Evolutionary conservation across 2,113 vertebrate genomes (phyloP).

Genomic region (Rafetus swinhoei): DNA sequence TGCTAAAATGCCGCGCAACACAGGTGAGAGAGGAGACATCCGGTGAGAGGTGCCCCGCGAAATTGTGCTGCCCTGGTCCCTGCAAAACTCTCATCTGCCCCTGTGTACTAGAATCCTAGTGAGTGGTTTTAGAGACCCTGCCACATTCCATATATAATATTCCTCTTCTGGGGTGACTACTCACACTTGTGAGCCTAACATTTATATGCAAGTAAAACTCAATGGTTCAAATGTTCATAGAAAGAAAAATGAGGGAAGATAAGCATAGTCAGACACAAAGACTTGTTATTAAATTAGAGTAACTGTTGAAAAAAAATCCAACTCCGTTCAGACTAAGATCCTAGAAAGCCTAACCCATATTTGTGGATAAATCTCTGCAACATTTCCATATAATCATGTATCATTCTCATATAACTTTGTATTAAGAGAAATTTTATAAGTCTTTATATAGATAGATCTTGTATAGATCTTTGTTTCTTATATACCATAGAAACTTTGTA

Average conservation of each 20-base stretch:
- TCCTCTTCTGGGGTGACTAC: fast-evolving
- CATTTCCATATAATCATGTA: no score
- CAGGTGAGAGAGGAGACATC: no score
- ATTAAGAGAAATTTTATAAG: no score
- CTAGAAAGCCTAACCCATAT: neutral
- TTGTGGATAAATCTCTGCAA: no score
- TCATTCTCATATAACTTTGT: no score
- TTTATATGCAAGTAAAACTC: neutral
- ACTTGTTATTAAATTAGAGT: neutral
- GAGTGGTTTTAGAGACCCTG: neutral
- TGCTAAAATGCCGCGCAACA: no score
- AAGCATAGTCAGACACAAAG: fast-evolving
- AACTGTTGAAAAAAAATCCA: neutral
- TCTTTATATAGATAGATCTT: no score
- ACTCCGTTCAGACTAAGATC: neutral
- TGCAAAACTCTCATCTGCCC: no score
- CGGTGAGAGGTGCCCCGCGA: no score
- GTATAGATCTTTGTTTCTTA: no score
- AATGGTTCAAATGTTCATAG: neutral
- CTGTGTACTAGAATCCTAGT: neutral
- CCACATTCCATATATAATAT: neutral
- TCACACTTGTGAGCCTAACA: neutral
- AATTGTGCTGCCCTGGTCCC: no score
- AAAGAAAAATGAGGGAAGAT: neutral
- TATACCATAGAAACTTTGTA: no score